Conservation (phyloP, 2,888 invertebrate species). For the Furcula furcula region DNA sequence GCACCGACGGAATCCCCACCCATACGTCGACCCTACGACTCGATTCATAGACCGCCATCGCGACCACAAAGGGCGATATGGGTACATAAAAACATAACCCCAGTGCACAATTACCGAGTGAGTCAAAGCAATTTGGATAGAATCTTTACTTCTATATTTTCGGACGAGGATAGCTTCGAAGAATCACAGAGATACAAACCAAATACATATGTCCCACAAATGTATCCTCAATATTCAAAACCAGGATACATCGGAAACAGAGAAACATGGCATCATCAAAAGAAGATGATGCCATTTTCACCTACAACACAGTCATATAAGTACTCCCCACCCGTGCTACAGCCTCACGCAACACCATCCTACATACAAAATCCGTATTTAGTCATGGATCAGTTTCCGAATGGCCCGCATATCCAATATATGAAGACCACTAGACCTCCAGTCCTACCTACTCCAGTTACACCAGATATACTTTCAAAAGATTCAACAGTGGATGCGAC, state of each 20-base stretch:
- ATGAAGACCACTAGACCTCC: slow-evolving; percentile 60
- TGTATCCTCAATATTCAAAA: slow-evolving; percentile 49
- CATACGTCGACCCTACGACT: slow-evolving; percentile 23
- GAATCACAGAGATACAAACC: slow-evolving; percentile 44
- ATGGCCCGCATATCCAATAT: slow-evolving; percentile 32
- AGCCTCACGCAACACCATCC: slow-evolving; percentile 43
- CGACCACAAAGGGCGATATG: slow-evolving; percentile 60
- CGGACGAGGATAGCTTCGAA: slow-evolving; percentile 52
- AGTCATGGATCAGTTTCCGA: slow-evolving; percentile 31
- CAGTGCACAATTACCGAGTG: slow-evolving; percentile 37
- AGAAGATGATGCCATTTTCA: slow-evolving; percentile 48
- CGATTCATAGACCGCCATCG: slow-evolving; percentile 18
- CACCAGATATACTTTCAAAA: slow-evolving; percentile 26
- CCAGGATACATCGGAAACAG: slow-evolving; percentile 42
- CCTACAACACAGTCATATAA: slow-evolving; percentile 50
- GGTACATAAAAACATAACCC: slow-evolving; percentile 65
- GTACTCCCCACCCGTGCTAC: slow-evolving; percentile 40
- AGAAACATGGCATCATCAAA: slow-evolving; percentile 50
- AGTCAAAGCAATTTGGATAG: slow-evolving; percentile 46
- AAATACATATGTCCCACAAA: slow-evolving; percentile 34
- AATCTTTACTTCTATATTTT: slow-evolving; percentile 66
- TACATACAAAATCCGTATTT: slow-evolving; percentile 46
- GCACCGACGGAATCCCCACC: slow-evolving; percentile 45
- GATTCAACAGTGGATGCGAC: slow-evolving; percentile 43
- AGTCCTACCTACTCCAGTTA: slow-evolving; percentile 54